Conservation (phyloP, 1,140 invertebrate species). For the Drepana arcuata region DNA sequence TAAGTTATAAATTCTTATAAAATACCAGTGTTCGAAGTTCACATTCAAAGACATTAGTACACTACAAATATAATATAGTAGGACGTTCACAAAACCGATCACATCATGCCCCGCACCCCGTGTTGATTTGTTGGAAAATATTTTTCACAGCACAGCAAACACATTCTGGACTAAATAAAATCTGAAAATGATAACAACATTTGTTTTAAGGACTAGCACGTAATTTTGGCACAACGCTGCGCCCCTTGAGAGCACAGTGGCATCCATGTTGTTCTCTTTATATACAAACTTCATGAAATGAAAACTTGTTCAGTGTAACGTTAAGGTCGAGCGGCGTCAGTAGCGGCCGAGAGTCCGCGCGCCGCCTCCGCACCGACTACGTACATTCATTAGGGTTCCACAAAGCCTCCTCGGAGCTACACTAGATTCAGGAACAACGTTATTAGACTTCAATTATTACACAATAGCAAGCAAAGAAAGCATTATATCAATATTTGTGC, state of each 20-base stretch:
- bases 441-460: constrained; percentile 35
- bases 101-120: constrained; percentile 33
- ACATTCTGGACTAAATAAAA: constrained; percentile 72
- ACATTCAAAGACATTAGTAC: no score
- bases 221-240: constrained; percentile 71
- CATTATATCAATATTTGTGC: constrained; percentile 53
- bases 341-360: background rate
- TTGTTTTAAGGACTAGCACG: constrained; percentile 67
- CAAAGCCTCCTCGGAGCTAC: constrained; percentile 32
- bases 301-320: constrained; percentile 51
- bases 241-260: constrained; percentile 44
- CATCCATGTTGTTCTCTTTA: constrained; percentile 60
- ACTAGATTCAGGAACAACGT: constrained; percentile 36
- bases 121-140: constrained; percentile 65
- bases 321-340: constrained; percentile 2
- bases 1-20: no score
- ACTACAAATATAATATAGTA: no score
- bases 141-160: constrained; percentile 68
- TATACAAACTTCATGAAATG: constrained; percentile 42
- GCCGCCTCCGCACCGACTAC: background rate
- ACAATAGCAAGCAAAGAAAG: constrained; percentile 48
- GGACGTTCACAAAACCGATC: no score
- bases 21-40: no score
- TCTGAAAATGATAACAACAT: constrained; percentile 71
- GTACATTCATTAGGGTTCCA: constrained; percentile 35